A percentile compares a stretch with the other conserved stretches of the same genome.
Evolutionary conservation across 2,113 vertebrate genomes (phyloP).

Genomic region (Trematocara macrostoma): DNA sequence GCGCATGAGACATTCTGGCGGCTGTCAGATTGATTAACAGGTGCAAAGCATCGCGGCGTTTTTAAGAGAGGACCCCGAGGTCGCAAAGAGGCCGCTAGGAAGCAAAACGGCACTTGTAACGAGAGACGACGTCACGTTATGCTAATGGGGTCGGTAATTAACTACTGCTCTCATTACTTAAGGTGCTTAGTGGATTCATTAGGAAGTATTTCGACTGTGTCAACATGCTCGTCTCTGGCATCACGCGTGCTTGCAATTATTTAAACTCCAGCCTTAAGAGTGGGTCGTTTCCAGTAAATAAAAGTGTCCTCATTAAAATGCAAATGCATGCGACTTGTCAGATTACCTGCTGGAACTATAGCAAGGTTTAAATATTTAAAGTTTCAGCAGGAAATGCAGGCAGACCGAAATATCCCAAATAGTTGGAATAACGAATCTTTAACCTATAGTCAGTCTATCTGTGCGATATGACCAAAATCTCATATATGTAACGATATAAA

Average conservation of each 20-base stretch:
- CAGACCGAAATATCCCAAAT: background rate
- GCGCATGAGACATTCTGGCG: background rate
- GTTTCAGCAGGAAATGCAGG: background rate
- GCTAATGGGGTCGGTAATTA: slow-evolving; percentile 9
- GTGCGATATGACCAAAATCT: no score
- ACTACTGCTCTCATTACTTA: background rate
- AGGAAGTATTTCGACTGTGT: background rate
- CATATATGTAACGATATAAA: no score
- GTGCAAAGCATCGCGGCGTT: background rate
- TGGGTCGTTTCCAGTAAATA: background rate
- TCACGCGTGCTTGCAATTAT: background rate
- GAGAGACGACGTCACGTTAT: background rate
- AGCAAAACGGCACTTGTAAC: background rate
- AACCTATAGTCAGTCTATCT: rapidly evolving
- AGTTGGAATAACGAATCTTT: background rate
- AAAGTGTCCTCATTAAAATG: background rate
- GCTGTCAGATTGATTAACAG: slow-evolving; percentile 13
- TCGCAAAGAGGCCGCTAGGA: background rate
- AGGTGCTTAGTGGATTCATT: background rate
- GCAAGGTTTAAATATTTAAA: background rate
- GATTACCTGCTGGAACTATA: background rate
- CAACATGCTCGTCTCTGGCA: background rate
- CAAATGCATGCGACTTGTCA: background rate
- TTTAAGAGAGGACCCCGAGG: background rate
- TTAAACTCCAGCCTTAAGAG: background rate